Conservation (phyloP, 2,888 invertebrate species). For the Drosophila helvetica region DNA sequence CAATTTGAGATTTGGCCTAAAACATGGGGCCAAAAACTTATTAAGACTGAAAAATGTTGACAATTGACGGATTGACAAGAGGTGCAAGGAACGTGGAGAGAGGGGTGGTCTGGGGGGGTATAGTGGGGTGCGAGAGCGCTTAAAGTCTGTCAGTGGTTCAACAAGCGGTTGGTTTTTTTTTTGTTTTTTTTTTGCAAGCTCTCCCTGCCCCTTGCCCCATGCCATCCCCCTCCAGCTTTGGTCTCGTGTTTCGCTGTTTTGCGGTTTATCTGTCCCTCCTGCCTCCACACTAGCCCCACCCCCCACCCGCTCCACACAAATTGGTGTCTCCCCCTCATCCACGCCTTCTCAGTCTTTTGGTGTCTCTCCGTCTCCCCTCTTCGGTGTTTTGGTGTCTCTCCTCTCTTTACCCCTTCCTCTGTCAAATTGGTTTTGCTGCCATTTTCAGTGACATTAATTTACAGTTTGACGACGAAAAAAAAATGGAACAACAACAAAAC, state of each 20-base stretch:
- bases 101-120: slow-evolving; percentile 6
- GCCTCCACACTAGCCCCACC: slow-evolving; percentile 45
- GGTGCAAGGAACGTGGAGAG: slow-evolving; percentile 6
- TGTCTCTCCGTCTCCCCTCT: neutral
- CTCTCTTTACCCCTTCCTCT: neutral
- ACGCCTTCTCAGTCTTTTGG: too few species aligned
- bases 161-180: slow-evolving; percentile 37
- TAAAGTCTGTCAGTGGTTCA: slow-evolving; percentile 36
- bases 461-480: slow-evolving; percentile 59
- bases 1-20: slow-evolving; percentile 62
- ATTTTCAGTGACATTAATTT: slow-evolving; percentile 68
- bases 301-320: neutral
- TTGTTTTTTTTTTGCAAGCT: slow-evolving; percentile 4
- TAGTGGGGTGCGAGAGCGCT: neutral
- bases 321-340: neutral
- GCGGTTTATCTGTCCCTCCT: slow-evolving; percentile 28
- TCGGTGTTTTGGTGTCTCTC: too few species aligned
- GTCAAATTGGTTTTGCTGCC: slow-evolving; percentile 64
- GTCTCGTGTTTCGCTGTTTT: slow-evolving; percentile 20
- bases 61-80: slow-evolving; percentile 68
- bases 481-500: slow-evolving; percentile 54
- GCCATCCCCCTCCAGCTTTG: slow-evolving; percentile 6
- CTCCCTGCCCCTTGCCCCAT: neutral
- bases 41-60: slow-evolving; percentile 73
- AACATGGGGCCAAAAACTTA: slow-evolving; percentile 63